Base-by-base conservation (phyloP, 2,888 invertebrate species). In the Cataglyphis cursor region DNA sequence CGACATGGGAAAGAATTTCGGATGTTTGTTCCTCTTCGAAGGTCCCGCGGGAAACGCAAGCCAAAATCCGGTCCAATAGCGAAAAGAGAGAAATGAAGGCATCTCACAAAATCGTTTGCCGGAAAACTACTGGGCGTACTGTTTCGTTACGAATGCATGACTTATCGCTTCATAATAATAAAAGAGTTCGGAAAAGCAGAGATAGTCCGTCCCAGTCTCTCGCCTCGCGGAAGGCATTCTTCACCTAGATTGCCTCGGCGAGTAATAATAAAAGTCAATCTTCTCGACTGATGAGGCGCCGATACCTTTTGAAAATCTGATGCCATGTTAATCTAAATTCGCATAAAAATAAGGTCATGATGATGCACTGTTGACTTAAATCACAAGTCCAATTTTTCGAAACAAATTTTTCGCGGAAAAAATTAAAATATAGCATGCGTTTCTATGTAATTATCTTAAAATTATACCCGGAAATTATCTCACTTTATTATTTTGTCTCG, bases 61-160 rank as follows among this genome's bases (percentile, higher is more conserved):
- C 38, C 12, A 18, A 51, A 51, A 8, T 8, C 15, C 44, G 44
- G 24, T 0, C 31, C 35, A 35, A 35, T 35, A 10, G 44, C n/a
- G 24, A 44, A 35, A 31, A 18, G 68, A 12, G n/a, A 54, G 38
- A 38, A 72, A 78, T 44, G 21, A 78, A 18, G 31, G 44, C 18
- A 72, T 18, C 31, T 44, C 31, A 6, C 18, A 12, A 12, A 12
- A 18, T 44, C 57, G 78, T 72, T 54, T 70, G 72, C n/a, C 81
- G 41, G 31, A 18, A 35, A 81, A 88, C 80, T 85, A 48, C 18
- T 74, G 57, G 73, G 66, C 57, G 64, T 80, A 21, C 51, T 6
- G 62, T 44, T 35, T 86, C 76, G 76, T 82, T 86, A 59, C 70
- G 48, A 88, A 88, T 87, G 81, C 89, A 88, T 78, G 86, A 86